Conservation (phyloP, 2,888 invertebrate species). For the Pandemis heparana region DNA sequence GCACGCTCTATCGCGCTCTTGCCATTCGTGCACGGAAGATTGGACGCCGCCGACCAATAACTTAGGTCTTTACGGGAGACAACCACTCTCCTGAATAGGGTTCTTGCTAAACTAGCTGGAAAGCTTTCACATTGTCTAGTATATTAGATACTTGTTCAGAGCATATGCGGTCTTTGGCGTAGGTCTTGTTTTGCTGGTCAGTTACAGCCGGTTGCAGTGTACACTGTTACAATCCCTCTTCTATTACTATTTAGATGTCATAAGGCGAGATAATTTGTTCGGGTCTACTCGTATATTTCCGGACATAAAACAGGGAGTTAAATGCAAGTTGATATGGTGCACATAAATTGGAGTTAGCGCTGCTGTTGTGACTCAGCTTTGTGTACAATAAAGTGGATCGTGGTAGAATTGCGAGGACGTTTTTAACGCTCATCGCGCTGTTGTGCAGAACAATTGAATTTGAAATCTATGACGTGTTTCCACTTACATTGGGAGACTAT, state of each 20-base stretch:
- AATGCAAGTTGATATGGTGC: conserved; percentile 6
- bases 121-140: conserved; percentile 3
- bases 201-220: conserved; percentile 21
- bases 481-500: neutral
- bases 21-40: conserved; percentile 34
- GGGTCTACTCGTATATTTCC: conserved; percentile 15
- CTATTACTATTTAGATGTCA: conserved; percentile 33
- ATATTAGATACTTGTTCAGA: neutral
- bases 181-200: conserved; percentile 4
- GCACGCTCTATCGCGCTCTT: conserved; percentile 33
- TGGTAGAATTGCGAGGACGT: neutral
- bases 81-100: neutral
- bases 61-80: conserved; percentile 15
- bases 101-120: conserved; percentile 17
- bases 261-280: conserved; percentile 25
- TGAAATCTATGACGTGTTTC: neutral
- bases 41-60: conserved; percentile 30
- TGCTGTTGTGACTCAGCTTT: neutral
- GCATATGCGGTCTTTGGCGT: conserved; percentile 5
- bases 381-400: neutral
- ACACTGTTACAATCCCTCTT: neutral
- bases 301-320: conserved; percentile 16
- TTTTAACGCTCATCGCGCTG: neutral
- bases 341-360: conserved; percentile 4
- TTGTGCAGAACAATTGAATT: neutral